Conservation (phyloP, 1,140 invertebrate species). For the Drosophila equinoxialis region DNA sequence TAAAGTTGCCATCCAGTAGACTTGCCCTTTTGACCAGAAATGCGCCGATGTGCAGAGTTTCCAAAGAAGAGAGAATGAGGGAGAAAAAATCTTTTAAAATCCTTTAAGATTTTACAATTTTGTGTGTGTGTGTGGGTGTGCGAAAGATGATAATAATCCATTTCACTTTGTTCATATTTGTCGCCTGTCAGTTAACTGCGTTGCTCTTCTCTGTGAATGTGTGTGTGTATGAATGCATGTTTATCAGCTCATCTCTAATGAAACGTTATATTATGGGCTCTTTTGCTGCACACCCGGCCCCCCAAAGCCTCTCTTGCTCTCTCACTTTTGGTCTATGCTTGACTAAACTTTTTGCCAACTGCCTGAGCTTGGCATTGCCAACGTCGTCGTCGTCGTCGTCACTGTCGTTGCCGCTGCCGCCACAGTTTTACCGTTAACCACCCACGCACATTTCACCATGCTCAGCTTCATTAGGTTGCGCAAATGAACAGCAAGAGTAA, state of each 20-base stretch:
- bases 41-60: too few species aligned
- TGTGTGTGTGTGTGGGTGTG: too few species aligned
- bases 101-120: too few species aligned
- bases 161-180: neutral
- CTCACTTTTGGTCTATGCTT: constrained; percentile 1
- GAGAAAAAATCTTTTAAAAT: too few species aligned
- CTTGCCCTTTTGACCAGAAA: too few species aligned
- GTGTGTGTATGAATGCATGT: constrained; percentile 49
- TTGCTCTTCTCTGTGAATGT: neutral
- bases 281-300: neutral
- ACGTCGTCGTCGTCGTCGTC: constrained; percentile 31
- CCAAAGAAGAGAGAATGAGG: too few species aligned
- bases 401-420: constrained; percentile 41
- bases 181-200: constrained; percentile 2
- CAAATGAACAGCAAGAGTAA: constrained; percentile 61
- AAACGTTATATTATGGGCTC: constrained; percentile 69
- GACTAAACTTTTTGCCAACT: constrained; percentile 61
- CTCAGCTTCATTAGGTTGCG: constrained; percentile 72
- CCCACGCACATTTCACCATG: constrained; percentile 72
- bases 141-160: too few species aligned
- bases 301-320: neutral
- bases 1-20: too few species aligned
- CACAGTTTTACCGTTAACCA: constrained; percentile 48
- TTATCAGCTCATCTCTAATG: constrained; percentile 77
- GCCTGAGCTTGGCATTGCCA: constrained; percentile 27